Base-by-base conservation (phyloP, 1,140 invertebrate genomes). In the Lordiphosa mommai region DNA sequence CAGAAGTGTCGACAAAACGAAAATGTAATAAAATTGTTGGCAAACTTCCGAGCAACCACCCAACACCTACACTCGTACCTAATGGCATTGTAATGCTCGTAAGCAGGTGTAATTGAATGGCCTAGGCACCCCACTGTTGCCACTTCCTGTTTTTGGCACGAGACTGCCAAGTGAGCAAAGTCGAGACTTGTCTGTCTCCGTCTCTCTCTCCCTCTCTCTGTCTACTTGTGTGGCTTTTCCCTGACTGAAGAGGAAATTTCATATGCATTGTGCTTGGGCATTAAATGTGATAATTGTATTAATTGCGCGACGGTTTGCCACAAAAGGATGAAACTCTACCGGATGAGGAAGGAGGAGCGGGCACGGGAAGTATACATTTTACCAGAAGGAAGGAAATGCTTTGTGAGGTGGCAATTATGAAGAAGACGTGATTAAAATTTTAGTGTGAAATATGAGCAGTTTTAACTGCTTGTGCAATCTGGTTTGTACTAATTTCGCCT, bases 1-100 rank as follows among this genome's bases (percentile, higher is more conserved):
- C 73, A 79, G 61, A 79, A 79, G 68, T 72, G 73, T 77, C 73
- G 73, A 79, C 69, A 73, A 53, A 72, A 66, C 74, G 74, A 80
- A 79, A 79, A 80, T 80, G 74, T 80, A 80, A 80, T 80, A 80
- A 80, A 80, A 80, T 80, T 80, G 74, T 80, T 80, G 74, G 74
- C 74, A 80, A 82, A 59, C 63, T 67, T 80, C 74, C 63, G 56
- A 59, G 30, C 12, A 8, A 1, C 10, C 14, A 40, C 32, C 44
- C 27, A 50, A 50, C 40, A 17, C 32, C 12, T 5, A 10, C 33
- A 56, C 38, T 36, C 12, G 23, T 8, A 41, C 12, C 29, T 61
- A 61, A 63, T 63, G 59, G 59, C 30, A 36, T 57, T 64, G 60
- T 69, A 64, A 69, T 58, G 65, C 66, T 70, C 51, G 70, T 66